Evolutionary conservation across 2,113 vertebrate species (phyloP).

Genomic region (Cyanoliseus patagonus): DNA sequence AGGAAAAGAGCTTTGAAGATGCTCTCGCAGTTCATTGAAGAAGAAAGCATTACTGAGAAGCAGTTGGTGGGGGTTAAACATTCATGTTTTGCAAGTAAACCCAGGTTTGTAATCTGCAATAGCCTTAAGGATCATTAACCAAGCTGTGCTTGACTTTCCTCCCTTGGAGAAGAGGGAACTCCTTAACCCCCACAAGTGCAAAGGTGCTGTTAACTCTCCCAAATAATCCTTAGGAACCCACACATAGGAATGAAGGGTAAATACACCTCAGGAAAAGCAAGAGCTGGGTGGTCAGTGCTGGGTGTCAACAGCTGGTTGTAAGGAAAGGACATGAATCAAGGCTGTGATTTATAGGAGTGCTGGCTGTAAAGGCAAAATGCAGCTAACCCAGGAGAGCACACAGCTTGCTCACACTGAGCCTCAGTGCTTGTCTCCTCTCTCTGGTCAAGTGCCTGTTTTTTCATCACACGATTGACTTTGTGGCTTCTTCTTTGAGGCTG

Average conservation of each 20-base stretch:
- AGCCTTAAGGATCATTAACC: neutral
- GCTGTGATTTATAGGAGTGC: neutral
- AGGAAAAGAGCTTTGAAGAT: neutral
- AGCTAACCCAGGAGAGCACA: neutral
- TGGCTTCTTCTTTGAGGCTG: neutral
- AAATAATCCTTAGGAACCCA: neutral
- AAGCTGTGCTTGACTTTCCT: neutral
- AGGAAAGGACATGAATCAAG: neutral
- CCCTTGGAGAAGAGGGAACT: neutral
- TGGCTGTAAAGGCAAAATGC: neutral
- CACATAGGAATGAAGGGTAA: too few relatives aligned
- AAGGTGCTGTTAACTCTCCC: neutral
- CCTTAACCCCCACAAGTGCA: neutral
- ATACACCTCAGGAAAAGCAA: neutral
- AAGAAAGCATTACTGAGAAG: neutral
- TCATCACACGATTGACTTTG: neutral
- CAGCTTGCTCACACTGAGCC: neutral
- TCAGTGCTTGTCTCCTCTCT: neutral
- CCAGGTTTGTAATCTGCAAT: neutral
- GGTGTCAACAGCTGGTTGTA: too few relatives aligned
- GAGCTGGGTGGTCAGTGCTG: neutral
- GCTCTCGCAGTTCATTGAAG: neutral
- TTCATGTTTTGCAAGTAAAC: neutral
- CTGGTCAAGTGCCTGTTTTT: neutral
- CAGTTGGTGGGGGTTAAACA: neutral